A percentile compares a stretch with the other conserved stretches of the same genome.
phyloP scores from a whole-genome alignment of 2,113 vertebrate species.

The Pelecanus crispus region DNA sequence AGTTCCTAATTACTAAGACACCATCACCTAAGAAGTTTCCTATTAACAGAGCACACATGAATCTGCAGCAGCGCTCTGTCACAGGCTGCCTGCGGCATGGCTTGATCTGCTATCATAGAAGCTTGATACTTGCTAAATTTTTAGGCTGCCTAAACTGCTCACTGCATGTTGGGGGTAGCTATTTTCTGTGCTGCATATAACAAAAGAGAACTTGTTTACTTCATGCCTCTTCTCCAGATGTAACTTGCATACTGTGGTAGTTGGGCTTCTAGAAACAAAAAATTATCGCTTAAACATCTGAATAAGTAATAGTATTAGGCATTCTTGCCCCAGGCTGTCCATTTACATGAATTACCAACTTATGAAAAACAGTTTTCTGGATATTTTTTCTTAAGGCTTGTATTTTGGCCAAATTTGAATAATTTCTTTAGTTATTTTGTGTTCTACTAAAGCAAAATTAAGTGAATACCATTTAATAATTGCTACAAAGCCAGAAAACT shows the following conservation, averaged over 20 bases:
- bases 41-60: background rate
- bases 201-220: background rate
- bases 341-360: background rate
- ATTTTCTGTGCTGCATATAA: background rate
- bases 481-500: background rate
- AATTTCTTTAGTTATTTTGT: background rate
- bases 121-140: background rate
- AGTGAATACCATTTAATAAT: background rate
- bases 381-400: background rate
- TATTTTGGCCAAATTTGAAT: background rate
- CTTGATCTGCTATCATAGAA: fast-evolving
- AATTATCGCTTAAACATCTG: background rate
- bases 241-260: background rate
- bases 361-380: background rate
- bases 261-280: background rate
- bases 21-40: background rate
- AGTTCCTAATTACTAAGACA: background rate
- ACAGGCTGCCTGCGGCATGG: background rate
- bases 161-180: fast-evolving
- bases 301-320: background rate
- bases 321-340: background rate
- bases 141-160: background rate
- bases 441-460: background rate
- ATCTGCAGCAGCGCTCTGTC: background rate
- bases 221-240: background rate